Conservation (phyloP, 1,140 invertebrate genomes). For the Lysiphlebus fabarum region DNA sequence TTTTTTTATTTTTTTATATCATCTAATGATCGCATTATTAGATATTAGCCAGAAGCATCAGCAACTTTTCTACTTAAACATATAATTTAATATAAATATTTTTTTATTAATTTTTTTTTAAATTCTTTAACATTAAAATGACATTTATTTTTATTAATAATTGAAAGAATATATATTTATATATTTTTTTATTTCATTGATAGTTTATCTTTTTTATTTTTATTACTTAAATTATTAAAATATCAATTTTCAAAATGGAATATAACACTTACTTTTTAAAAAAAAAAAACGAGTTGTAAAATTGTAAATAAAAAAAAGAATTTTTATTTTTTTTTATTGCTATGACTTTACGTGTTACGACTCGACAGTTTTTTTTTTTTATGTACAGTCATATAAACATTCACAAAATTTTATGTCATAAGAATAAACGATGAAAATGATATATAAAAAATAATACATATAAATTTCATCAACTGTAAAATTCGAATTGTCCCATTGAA, state of each 20-base stretch:
- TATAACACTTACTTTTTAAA: not conserved
- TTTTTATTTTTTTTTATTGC: not conserved
- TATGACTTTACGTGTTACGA: conserved; percentile 10
- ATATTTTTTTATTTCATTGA: too few relatives aligned
- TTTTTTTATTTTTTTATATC: conserved; percentile 10
- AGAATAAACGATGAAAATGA: too few relatives aligned
- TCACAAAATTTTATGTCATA: too few relatives aligned
- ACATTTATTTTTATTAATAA: conserved; percentile 1
- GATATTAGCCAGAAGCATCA: conserved; percentile 28
- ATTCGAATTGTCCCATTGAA: too few relatives aligned
- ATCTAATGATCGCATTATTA: conserved; percentile 49
- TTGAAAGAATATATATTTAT: too few relatives aligned
- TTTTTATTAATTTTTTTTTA: not conserved
- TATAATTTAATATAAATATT: conserved; percentile 9
- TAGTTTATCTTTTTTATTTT: not conserved
- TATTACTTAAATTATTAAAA: too few relatives aligned
- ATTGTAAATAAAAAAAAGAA: not conserved
- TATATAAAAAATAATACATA: too few relatives aligned
- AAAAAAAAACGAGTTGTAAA: not conserved
- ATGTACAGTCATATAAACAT: too few relatives aligned
- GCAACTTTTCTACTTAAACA: conserved; percentile 3
- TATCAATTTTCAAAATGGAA: not conserved
- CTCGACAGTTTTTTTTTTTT: not conserved
- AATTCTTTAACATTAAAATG: not conserved
- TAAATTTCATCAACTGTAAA: too few relatives aligned